A percentile compares a stretch with the other conserved stretches of the same genome.
Conservation (phyloP, 1,140 invertebrate genomes). For the Rhagoletis zephyria region DNA sequence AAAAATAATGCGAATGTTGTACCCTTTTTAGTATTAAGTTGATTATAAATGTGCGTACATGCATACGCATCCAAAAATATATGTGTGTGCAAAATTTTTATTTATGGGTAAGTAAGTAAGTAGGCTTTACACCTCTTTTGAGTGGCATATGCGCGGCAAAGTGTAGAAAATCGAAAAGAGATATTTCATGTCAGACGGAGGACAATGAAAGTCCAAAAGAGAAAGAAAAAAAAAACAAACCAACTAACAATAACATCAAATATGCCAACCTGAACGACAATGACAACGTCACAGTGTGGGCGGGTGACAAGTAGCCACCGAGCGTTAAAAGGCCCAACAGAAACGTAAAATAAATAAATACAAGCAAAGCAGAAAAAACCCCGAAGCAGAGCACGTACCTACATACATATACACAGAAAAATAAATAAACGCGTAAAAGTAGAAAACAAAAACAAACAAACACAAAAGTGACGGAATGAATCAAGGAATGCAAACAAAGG, state of each 20-base stretch:
- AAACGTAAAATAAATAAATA: background rate
- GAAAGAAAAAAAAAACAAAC: background rate
- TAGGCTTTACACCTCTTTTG: background rate
- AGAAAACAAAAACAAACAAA: background rate
- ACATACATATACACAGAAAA: background rate
- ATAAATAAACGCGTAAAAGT: background rate
- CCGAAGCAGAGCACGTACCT: background rate
- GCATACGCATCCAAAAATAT: background rate
- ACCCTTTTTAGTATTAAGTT: background rate
- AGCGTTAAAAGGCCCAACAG: background rate
- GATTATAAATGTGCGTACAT: too few relatives aligned
- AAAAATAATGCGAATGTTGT: background rate
- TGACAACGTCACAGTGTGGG: background rate
- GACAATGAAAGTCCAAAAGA: conserved; percentile 10
- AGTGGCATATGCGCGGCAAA: background rate
- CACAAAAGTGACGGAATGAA: background rate
- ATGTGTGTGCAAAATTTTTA: background rate
- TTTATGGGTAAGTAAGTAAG: background rate
- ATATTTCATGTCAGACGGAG: conserved; percentile 21
- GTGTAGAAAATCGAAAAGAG: background rate
- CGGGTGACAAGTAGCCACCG: background rate
- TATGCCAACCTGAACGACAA: background rate
- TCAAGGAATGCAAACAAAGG: conserved; percentile 39
- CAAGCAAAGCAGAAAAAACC: background rate
- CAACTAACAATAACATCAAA: background rate